A percentile compares a stretch with the other conserved stretches of the same genome.
phyloP scores from a whole-genome alignment of 2,888 invertebrate genomes.

The Julus scanicus region DNA sequence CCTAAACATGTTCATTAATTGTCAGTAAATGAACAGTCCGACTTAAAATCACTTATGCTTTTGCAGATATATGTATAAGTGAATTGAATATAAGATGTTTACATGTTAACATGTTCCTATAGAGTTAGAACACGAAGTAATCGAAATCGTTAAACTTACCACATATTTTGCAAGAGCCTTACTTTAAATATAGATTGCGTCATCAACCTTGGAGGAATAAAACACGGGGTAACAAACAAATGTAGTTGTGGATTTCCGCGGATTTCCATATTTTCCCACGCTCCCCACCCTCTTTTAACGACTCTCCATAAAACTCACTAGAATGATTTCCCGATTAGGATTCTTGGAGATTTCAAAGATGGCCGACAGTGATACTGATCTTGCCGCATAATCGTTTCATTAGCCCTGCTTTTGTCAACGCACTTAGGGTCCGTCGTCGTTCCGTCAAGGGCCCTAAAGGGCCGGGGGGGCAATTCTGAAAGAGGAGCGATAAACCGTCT shows the following conservation, averaged over 20 bases:
- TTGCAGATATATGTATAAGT: no score
- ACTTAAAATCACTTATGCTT: no score
- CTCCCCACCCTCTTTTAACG: neutral
- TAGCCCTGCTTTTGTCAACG: slow-evolving; percentile 2
- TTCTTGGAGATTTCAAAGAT: neutral
- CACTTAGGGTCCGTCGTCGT: neutral
- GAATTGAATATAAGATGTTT: no score
- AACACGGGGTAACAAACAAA: no score
- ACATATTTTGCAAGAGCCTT: no score
- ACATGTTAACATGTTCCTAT: no score
- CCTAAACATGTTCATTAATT: no score
- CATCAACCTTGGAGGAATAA: no score
- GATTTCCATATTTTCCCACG: neutral
- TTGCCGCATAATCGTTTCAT: slow-evolving; percentile 39
- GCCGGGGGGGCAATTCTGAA: neutral
- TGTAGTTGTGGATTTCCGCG: neutral
- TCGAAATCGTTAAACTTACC: no score
- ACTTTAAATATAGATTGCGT: no score
- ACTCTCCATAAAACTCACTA: neutral
- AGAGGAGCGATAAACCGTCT: neutral
- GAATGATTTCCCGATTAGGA: neutral
- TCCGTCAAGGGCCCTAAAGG: slow-evolving; percentile 38
- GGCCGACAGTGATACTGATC: slow-evolving; percentile 29
- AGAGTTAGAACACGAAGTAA: no score
- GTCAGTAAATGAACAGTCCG: no score